Conservation (phyloP, 2,113 vertebrate species). For the Carassius carassius region DNA sequence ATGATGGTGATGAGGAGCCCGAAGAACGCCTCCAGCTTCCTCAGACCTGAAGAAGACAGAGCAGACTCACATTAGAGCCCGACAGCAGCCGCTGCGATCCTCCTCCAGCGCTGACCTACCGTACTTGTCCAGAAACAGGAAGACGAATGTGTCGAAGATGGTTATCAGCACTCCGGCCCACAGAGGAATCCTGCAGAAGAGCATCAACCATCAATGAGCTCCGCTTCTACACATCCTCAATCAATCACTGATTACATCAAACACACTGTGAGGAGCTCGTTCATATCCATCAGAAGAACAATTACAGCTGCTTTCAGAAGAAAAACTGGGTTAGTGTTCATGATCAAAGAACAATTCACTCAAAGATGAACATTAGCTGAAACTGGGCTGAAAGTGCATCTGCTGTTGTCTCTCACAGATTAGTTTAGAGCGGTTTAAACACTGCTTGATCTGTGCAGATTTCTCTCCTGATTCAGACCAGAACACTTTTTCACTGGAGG, state of each 20-base stretch:
- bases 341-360: too few species aligned
- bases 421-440: too few species aligned
- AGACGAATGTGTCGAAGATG: slow-evolving; percentile 91
- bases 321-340: too few species aligned
- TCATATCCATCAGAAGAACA: not conserved
- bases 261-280: not conserved
- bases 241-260: not conserved
- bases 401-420: too few species aligned
- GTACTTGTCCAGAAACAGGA: slow-evolving; percentile 96
- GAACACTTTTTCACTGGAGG: too few species aligned
- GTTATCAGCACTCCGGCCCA: slow-evolving; percentile 97
- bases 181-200: slow-evolving; percentile 83
- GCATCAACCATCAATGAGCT: not conserved
- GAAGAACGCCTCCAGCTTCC: slow-evolving; percentile 94
- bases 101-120: slow-evolving; percentile 71
- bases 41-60: slow-evolving; percentile 75
- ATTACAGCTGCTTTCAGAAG: not conserved
- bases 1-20: slow-evolving; percentile 93
- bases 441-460: too few species aligned
- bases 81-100: not conserved
- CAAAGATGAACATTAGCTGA: too few species aligned
- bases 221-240: not conserved
- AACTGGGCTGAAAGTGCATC: not conserved
- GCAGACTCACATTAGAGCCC: not conserved
- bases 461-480: too few species aligned